These are phyloP conservation scores for Odiellus spinosus DNA, from an alignment of 2,888 invertebrate species.

Conservation along the genomic window DNA sequence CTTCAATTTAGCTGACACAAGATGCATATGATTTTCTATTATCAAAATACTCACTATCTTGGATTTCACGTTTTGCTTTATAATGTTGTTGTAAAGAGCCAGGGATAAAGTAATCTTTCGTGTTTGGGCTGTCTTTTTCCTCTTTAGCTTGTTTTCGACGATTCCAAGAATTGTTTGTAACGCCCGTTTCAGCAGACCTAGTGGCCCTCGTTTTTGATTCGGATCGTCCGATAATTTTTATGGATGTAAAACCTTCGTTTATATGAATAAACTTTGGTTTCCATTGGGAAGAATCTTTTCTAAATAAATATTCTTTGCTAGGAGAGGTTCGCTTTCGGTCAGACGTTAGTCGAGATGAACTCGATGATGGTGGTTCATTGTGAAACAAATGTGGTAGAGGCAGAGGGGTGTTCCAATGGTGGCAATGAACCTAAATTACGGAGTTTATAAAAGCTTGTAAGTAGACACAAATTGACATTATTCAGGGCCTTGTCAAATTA, in stretches of 20 bases:
- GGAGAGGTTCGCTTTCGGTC: not conserved
- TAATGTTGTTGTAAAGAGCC: conserved; percentile 15
- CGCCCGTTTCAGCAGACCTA: not conserved
- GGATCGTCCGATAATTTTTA: conserved; percentile 41
- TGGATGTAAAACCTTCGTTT: conserved; percentile 47
- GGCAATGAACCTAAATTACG: conserved; percentile 23
- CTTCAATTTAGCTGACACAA: too few species aligned
- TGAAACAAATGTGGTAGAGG: conserved; percentile 22
- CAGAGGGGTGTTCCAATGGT: conserved; percentile 28
- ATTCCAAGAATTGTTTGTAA: not conserved
- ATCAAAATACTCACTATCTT: too few species aligned
- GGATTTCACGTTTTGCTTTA: not conserved
- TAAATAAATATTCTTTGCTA: conserved; percentile 11
- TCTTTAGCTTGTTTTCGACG: not conserved
- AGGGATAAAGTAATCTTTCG: conserved; percentile 22
- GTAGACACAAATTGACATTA: too few species aligned
- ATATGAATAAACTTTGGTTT: conserved; percentile 52
- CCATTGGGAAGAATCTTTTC: conserved; percentile 30
- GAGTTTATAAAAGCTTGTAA: too few species aligned
- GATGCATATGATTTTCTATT: too few species aligned
- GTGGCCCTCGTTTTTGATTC: not conserved
- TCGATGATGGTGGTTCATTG: conserved; percentile 4
- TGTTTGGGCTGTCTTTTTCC: conserved; percentile 24
- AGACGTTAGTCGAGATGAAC: conserved; percentile 1
- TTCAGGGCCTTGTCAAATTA: too few species aligned